phyloP scores from a whole-genome alignment of 2,113 vertebrate species.

The Strix uralensis region DNA sequence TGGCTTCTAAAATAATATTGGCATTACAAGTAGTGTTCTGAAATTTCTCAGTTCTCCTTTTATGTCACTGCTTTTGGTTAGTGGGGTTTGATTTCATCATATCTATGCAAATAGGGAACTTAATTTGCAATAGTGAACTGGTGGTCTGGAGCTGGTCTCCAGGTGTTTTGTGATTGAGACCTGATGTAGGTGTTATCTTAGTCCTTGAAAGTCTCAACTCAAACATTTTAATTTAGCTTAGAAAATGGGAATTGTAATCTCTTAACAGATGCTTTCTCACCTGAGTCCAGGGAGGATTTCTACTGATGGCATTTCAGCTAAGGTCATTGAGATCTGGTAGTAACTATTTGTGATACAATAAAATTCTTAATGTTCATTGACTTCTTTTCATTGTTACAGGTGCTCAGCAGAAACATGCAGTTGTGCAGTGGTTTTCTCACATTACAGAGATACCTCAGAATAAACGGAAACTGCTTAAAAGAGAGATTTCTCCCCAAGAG shows the following conservation, averaged over 20 bases:
- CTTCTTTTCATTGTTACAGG: conserved; percentile 51
- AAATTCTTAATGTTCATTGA: background rate
- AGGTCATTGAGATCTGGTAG: background rate
- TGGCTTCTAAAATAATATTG: background rate
- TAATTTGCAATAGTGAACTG: background rate
- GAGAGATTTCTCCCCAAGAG: conserved; percentile 79
- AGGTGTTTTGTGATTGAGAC: background rate
- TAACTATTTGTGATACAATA: background rate
- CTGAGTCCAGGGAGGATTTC: background rate
- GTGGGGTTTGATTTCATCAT: background rate
- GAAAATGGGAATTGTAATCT: background rate
- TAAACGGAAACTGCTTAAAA: conserved; percentile 80
- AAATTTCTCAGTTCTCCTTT: conserved; percentile 4
- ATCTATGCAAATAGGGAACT: background rate
- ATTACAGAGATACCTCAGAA: conserved; percentile 79
- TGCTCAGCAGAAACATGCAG: conserved; percentile 75
- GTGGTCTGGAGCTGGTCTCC: background rate
- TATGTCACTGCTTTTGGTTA: background rate
- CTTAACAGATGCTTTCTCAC: background rate
- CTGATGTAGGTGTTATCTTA: background rate
- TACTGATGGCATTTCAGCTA: background rate
- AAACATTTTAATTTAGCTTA: background rate
- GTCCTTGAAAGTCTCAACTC: background rate
- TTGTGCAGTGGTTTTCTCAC: conserved; percentile 88
- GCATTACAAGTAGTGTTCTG: background rate